Conservation (phyloP, 2,888 invertebrate genomes). For the Dynastes hyllus region DNA sequence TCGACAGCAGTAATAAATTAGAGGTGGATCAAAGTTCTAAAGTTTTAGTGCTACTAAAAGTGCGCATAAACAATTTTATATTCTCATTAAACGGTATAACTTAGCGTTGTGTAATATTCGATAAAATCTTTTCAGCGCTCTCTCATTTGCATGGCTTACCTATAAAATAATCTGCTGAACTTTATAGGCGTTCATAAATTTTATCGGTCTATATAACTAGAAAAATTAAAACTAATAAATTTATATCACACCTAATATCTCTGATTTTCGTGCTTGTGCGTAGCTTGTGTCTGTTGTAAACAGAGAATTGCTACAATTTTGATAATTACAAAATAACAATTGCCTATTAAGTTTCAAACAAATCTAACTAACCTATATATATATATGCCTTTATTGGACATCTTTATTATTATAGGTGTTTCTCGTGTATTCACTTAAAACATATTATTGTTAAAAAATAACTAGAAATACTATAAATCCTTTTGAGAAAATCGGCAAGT, state of each 20-base stretch:
- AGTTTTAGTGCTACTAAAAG: slow-evolving; percentile 19
- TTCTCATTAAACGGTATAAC: slow-evolving; percentile 24
- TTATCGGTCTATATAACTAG: slow-evolving; percentile 9
- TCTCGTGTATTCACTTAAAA: too few relatives aligned
- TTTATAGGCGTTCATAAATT: slow-evolving; percentile 28
- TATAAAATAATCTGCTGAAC: slow-evolving; percentile 11
- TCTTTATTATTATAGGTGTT: too few relatives aligned
- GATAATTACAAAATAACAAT: too few relatives aligned
- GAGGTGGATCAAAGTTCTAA: slow-evolving; percentile 8
- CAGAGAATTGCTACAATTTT: too few relatives aligned
- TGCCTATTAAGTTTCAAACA: too few relatives aligned
- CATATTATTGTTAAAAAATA: too few relatives aligned
- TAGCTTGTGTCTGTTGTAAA: not conserved
- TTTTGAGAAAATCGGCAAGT: too few relatives aligned
- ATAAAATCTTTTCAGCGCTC: slow-evolving; percentile 18
- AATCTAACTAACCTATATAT: too few relatives aligned
- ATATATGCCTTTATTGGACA: too few relatives aligned
- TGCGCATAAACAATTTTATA: slow-evolving; percentile 20
- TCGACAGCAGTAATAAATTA: not conserved
- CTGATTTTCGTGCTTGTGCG: not conserved
- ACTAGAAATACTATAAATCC: too few relatives aligned
- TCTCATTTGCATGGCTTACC: slow-evolving; percentile 15
- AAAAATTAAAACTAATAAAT: slow-evolving; percentile 20
- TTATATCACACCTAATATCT: slow-evolving; percentile 4
- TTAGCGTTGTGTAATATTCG: slow-evolving; percentile 15